These are phyloP conservation scores for Hyposoter didymator DNA, from an alignment of 2,888 invertebrate species.

Conservation along the genomic window DNA sequence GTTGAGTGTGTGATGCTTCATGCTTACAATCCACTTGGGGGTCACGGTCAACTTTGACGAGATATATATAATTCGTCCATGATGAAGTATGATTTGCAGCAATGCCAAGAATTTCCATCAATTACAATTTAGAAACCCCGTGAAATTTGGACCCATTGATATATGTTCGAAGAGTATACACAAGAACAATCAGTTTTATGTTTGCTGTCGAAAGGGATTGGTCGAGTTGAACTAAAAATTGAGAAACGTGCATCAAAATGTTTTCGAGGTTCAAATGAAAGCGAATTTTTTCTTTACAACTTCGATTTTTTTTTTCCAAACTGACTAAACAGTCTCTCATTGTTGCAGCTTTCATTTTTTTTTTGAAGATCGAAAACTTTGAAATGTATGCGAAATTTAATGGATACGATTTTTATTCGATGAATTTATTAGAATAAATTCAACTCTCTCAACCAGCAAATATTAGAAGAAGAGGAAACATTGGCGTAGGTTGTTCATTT, in stretches of 20 bases:
- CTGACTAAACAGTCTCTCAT: not conserved
- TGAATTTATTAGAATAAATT: not conserved
- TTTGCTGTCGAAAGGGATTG: not conserved
- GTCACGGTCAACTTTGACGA: slow-evolving; percentile 78
- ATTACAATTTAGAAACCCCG: slow-evolving; percentile 8
- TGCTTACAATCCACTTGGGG: slow-evolving; percentile 69
- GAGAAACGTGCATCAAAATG: not conserved
- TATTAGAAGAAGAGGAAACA: not conserved
- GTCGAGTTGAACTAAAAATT: not conserved
- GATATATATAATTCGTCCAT: slow-evolving; percentile 41
- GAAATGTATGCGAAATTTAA: not conserved
- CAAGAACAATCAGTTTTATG: not conserved
- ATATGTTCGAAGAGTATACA: not conserved
- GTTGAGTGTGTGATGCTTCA: slow-evolving; percentile 78
- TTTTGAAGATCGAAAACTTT: not conserved
- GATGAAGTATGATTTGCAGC: slow-evolving; percentile 66
- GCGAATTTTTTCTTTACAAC: not conserved
- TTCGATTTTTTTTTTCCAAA: not conserved
- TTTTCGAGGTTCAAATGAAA: not conserved
- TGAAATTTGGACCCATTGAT: not conserved
- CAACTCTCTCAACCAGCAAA: not conserved
- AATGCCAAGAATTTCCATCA: slow-evolving; percentile 24
- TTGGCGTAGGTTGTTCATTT: slow-evolving; percentile 21
- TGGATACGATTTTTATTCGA: not conserved
- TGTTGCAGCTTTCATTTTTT: not conserved